Evolutionary conservation across 2,888 invertebrate species (phyloP).

Genomic region (Therioaphis trifolii): DNA sequence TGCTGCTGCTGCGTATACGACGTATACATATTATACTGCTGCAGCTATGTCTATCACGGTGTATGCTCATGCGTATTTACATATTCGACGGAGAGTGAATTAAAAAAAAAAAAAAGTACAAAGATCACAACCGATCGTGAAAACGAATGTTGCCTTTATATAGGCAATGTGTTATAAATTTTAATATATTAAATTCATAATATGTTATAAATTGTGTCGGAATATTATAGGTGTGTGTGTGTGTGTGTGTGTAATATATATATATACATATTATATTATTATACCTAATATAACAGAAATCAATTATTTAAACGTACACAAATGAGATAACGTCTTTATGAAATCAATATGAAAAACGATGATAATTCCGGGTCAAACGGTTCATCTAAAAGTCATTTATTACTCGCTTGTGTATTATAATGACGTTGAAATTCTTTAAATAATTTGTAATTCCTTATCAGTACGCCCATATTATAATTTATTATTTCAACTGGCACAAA

Average conservation of each 20-base stretch:
- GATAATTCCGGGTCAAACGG: conserved; percentile 23
- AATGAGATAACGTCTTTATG: neutral
- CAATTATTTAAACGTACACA: neutral
- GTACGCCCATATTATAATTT: neutral
- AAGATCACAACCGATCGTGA: neutral
- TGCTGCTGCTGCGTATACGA: too few relatives aligned
- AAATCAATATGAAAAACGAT: conserved; percentile 24
- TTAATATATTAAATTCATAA: too few relatives aligned
- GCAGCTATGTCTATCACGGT: too few relatives aligned
- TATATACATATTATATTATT: neutral
- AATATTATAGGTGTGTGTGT: too few relatives aligned
- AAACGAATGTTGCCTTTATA: neutral
- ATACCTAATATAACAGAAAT: neutral
- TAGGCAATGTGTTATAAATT: neutral
- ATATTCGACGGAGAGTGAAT: neutral
- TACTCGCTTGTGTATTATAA: neutral
- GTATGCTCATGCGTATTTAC: neutral
- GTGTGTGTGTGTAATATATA: too few relatives aligned
- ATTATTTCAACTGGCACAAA: neutral
- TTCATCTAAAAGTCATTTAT: conserved; percentile 33
- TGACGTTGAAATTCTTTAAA: conserved; percentile 1
- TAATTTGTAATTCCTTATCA: conserved; percentile 17
- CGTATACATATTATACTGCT: too few relatives aligned
- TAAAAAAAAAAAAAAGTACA: conserved; percentile 9
- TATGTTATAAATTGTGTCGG: too few relatives aligned